phyloP scores from a whole-genome alignment of 2,113 vertebrate species.

The Halichoeres trimaculatus region DNA sequence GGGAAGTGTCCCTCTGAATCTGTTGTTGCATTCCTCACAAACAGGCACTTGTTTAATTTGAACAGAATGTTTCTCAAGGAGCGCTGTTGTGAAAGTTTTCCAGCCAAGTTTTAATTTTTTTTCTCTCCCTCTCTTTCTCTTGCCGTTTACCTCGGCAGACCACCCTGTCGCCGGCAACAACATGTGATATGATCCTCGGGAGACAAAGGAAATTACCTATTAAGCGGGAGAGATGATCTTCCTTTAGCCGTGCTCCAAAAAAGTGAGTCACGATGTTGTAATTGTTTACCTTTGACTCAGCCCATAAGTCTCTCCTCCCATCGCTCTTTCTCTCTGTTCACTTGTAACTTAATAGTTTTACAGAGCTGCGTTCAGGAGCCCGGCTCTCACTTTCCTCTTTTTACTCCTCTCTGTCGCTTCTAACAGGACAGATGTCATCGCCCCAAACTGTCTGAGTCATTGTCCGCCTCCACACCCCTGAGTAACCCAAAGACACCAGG shows the following conservation, averaged over 20 bases:
- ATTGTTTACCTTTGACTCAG: constrained; percentile 85
- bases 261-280: constrained; percentile 84
- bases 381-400: constrained; percentile 36
- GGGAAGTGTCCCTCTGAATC: constrained; percentile 60
- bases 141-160: constrained; percentile 51
- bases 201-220: constrained; percentile 84
- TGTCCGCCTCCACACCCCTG: constrained; percentile 64
- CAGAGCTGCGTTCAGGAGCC: constrained; percentile 66
- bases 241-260: constrained; percentile 78
- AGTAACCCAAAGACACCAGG: constrained; percentile 66
- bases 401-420: constrained; percentile 47
- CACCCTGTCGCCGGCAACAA: constrained; percentile 69
- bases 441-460: constrained; percentile 72
- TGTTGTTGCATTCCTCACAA: constrained; percentile 60
- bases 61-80: constrained; percentile 72
- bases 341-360: constrained; percentile 78
- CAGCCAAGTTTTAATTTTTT: constrained; percentile 62
- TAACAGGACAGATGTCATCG: constrained; percentile 76
- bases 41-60: constrained; percentile 66
- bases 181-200: constrained; percentile 74
- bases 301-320: constrained; percentile 73
- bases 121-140: constrained; percentile 12
- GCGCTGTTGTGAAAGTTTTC: constrained; percentile 55
- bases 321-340: constrained; percentile 44
- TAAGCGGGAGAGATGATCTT: constrained; percentile 80